phyloP scores from a whole-genome alignment of 2,113 vertebrate genomes.

The Chelonoidis abingdonii region DNA sequence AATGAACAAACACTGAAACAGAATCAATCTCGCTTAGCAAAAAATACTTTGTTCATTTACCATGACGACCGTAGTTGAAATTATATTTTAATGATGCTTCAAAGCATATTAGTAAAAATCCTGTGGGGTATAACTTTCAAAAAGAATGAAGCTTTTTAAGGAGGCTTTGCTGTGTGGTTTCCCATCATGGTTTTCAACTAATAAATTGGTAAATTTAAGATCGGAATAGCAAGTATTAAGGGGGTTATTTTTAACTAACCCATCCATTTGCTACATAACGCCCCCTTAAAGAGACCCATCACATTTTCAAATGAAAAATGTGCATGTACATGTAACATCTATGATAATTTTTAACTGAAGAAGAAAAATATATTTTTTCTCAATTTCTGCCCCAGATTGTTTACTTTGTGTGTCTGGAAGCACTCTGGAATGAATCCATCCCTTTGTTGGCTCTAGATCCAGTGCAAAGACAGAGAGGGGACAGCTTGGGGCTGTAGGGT shows the following conservation, averaged over 20 bases:
- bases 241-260: not conserved
- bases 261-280: not conserved
- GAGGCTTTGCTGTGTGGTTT: not conserved
- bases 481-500: not conserved
- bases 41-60: not conserved
- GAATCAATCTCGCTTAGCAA: not conserved
- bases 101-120: not conserved
- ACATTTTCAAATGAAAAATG: not conserved
- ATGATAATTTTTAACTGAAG: not conserved
- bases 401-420: not conserved
- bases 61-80: not conserved
- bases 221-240: not conserved
- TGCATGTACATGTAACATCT: not conserved
- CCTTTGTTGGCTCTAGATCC: not conserved
- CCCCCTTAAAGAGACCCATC: not conserved
- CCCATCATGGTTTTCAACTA: not conserved
- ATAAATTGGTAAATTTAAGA: not conserved
- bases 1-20: not conserved
- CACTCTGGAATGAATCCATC: not conserved
- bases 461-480: not conserved
- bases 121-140: not conserved
- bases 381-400: not conserved
- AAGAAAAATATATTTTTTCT: not conserved
- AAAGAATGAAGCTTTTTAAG: not conserved
- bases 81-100: not conserved